Evolutionary conservation across 2,888 invertebrate species (phyloP).

Genomic region (Heliconius cydno): DNA sequence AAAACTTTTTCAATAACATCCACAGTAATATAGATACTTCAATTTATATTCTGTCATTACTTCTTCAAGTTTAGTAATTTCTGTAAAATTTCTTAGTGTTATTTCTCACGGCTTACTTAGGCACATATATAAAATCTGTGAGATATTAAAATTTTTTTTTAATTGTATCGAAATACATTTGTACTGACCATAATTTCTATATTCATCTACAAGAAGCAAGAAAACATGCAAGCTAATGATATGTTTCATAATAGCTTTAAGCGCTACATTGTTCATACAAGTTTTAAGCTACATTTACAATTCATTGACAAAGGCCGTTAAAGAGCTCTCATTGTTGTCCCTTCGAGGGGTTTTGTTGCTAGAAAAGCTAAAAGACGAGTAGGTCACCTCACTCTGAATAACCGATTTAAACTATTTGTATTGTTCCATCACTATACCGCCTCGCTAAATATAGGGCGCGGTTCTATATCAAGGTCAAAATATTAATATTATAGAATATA

Average conservation of each 20-base stretch:
- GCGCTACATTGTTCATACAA: conserved; percentile 9
- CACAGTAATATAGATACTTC: conserved; percentile 18
- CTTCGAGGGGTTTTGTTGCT: conserved; percentile 22
- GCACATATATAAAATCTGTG: neutral
- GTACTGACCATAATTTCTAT: neutral
- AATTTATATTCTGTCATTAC: conserved; percentile 28
- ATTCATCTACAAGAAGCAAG: neutral
- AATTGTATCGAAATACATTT: neutral
- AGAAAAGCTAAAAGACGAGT: conserved; percentile 23
- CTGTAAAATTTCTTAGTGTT: neutral
- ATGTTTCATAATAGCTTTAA: conserved; percentile 5
- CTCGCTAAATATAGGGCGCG: neutral
- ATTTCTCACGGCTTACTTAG: neutral
- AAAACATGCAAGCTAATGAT: conserved; percentile 1
- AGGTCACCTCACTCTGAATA: conserved; percentile 29
- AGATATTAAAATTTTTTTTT: neutral
- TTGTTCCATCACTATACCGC: conserved; percentile 12
- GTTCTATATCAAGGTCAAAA: neutral
- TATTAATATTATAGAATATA: conserved; percentile 4
- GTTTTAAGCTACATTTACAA: conserved; percentile 15
- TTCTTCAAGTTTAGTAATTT: conserved; percentile 16
- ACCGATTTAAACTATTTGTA: conserved; percentile 15
- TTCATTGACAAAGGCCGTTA: conserved; percentile 21
- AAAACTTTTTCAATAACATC: conserved; percentile 43
- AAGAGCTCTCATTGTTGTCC: conserved; percentile 17